Evolutionary conservation across 2,888 invertebrate genomes (phyloP), one percentile per base, ranked within the genome.

Genomic region (Dynastes maya): DNA sequence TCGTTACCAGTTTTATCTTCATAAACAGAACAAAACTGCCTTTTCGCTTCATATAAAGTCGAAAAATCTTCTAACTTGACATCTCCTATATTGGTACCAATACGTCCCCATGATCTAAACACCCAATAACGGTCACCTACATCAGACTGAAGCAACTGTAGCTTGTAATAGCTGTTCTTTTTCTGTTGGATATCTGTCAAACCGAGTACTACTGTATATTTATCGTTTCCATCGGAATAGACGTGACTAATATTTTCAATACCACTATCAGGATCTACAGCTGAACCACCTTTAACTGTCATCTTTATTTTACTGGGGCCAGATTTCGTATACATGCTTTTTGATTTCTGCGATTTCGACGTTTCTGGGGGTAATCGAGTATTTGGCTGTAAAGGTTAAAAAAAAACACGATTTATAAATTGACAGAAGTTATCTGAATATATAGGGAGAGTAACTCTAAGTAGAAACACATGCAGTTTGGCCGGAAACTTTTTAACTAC

Each of bases 131-230:
- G 90, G 11, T 90, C 89, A 27, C 88, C 88, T 0, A 86, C 88
- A 86, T 98, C 97, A 2, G 93, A 89, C 86, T 97, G 92, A 74
- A 99, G 90, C 68, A 98, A 88, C 88, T 99, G 99, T 74, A 99
- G 84, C 86, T 98, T 99, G 89, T 99, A 99, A 88, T 91, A 99
- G 1, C 97, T 97, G 89, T 99, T 99, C 86, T 94, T 95, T 82
- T 96, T 95, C 1, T 91, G 91, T 81, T 95, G 94, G 45, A 99
- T 92, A 87, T 99, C 98, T 0, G 97, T 97, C 82, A 94, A 89
- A 11, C 95, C 95, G 3, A 99, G 91, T 0, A 97, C 95, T 40
- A 91, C 94, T n/a, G 93, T 95, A 88, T 93, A 97, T 82, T 94
- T 92, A 37, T 91, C 91, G 0, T 89, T 86, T 0, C 86, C 85